Conservation (phyloP, 2,888 invertebrate genomes). For the Odontocerum albicorne region DNA sequence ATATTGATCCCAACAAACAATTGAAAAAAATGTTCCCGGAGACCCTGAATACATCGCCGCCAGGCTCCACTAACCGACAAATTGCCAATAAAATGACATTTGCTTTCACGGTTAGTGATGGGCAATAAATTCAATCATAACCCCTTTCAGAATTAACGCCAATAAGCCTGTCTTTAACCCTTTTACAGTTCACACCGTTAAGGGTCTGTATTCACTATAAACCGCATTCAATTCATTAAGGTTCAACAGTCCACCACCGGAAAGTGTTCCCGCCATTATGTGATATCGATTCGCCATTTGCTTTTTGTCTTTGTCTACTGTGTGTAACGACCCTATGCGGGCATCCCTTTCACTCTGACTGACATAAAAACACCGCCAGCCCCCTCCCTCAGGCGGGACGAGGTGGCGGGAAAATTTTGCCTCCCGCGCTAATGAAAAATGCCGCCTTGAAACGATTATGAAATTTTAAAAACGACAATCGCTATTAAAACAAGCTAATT, state of each 20-base stretch:
- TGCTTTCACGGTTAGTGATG: background rate
- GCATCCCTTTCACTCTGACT: constrained; percentile 3
- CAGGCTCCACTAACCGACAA: too few relatives aligned
- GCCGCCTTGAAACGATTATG: too few relatives aligned
- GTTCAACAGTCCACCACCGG: constrained; percentile 10
- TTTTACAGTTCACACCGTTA: constrained; percentile 10
- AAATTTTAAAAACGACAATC: too few relatives aligned
- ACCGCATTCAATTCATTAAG: constrained; percentile 23
- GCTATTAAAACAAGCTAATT: too few relatives aligned
- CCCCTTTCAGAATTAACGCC: constrained; percentile 5
- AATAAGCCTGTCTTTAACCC: constrained; percentile 1
- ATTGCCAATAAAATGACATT: background rate
- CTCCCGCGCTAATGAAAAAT: too few relatives aligned
- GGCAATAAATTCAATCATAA: background rate
- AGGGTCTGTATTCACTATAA: constrained; percentile 17
- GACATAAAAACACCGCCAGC: constrained; percentile 5
- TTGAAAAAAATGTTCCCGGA: too few relatives aligned
- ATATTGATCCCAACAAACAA: too few relatives aligned
- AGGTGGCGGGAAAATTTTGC: constrained; percentile 7
- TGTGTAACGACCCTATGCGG: background rate
- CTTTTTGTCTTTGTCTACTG: background rate
- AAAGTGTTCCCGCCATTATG: constrained; percentile 14
- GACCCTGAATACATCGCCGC: too few relatives aligned
- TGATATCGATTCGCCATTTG: constrained; percentile 18
- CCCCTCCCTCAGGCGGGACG: background rate